Base-by-base conservation (phyloP, 2,113 vertebrate genomes). In the Macaca fascicularis region DNA sequence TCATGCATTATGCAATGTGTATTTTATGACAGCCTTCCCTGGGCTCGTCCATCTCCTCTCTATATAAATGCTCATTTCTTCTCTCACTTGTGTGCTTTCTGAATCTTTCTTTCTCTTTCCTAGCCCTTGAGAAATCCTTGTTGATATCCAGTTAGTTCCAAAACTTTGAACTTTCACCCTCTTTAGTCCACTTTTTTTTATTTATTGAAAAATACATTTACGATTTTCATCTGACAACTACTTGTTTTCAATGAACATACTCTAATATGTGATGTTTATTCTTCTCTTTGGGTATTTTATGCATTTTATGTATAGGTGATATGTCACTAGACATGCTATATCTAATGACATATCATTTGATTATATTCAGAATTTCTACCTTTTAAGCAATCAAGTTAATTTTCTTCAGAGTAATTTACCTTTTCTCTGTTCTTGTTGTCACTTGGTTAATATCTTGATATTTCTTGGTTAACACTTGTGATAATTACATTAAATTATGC, bases 1-100 rank as follows among this genome's bases (percentile, higher is more conserved):
- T 98, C 98, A 98, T 98, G 98, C 97, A 98, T 98, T 98, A 98
- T 97, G 97, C 97, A 98, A 97, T 57, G 96, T 98, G 97, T 97
- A 81, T 98, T 98, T 98, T 98, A 98, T 98, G 98, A 98, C 98
- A 98, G 98, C 92, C 95, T 98, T 98, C 95, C 75, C 85, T 83
- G 59, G 94, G 95, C 97, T 97, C 97, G 97, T 97, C 95, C 98
- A 96, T 98, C 89, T 84, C 20, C 17, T 96, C 50, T 84, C 16
- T 70, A 57, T 76, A 17, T 55, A 87, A 91, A 93, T 59, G 87
- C 75, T 90, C 67, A 30, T 92, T 79, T 90, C 57, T 80, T 84
- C 64, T 83, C 61, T 82, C 79, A 75, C 86, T 78, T 83, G 10
- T 14, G 19, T 75, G 85, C 48, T 91, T 64, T 81, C 69, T 79